These are phyloP conservation scores for Xenopus borealis DNA, from an alignment of 2,113 vertebrate genomes.

Conservation along the genomic window DNA sequence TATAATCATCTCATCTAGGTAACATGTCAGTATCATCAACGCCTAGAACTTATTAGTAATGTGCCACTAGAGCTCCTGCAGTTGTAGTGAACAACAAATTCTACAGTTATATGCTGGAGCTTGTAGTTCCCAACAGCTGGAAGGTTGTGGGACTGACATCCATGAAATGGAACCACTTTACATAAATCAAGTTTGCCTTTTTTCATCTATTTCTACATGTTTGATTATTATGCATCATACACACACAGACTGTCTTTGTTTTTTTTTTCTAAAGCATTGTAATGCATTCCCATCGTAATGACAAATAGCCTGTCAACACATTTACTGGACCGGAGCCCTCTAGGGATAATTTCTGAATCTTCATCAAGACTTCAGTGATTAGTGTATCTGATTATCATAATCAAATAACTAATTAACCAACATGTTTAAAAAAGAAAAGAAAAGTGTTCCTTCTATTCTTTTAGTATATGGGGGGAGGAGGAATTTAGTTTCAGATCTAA, in stretches of 20 bases:
- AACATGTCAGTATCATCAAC: too few species aligned
- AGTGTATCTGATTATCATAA: slow-evolving; percentile 70
- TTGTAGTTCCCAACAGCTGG: too few species aligned
- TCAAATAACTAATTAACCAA: slow-evolving; percentile 69
- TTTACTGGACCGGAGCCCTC: slow-evolving; percentile 61
- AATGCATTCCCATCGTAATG: slow-evolving; percentile 56
- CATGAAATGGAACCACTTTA: neutral
- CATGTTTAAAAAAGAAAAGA: slow-evolving; percentile 59
- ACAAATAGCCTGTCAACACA: slow-evolving; percentile 64
- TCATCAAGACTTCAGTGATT: slow-evolving; percentile 68
- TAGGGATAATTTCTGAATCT: slow-evolving; percentile 67
- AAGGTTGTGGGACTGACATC: too few species aligned
- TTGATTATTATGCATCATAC: slow-evolving; percentile 35
- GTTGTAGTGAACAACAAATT: neutral
- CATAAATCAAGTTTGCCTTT: slow-evolving; percentile 11
- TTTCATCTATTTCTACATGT: slow-evolving; percentile 20
- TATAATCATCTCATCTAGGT: too few species aligned
- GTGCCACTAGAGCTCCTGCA: too few species aligned
- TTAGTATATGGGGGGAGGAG: neutral
- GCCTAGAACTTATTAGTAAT: too few species aligned
- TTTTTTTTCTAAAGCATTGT: slow-evolving; percentile 48
- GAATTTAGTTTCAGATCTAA: neutral
- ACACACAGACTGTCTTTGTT: slow-evolving; percentile 53
- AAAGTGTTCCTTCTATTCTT: slow-evolving; percentile 47
- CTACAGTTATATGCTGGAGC: neutral